Conservation (phyloP, 2,888 invertebrate species). For the Caenorhabditis plicata region DNA sequence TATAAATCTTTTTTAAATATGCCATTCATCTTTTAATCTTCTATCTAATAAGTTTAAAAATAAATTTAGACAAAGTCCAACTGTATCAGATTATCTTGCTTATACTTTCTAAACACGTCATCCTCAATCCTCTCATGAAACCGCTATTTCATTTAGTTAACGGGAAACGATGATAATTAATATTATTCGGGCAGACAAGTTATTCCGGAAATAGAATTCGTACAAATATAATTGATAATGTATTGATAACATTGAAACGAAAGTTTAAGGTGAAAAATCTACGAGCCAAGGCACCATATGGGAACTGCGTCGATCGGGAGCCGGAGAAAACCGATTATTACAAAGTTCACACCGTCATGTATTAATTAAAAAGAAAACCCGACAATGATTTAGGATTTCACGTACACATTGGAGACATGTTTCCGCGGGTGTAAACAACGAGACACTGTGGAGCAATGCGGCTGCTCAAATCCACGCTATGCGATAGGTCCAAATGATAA, state of each 20-base stretch:
- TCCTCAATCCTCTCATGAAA: too few species aligned
- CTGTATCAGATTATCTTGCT: too few species aligned
- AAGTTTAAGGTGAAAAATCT: constrained; percentile 30
- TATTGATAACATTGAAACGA: neutral
- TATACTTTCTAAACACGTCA: too few species aligned
- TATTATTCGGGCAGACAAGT: too few species aligned
- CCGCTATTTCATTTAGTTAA: too few species aligned
- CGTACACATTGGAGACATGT: constrained; percentile 46
- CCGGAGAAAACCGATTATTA: constrained; percentile 24
- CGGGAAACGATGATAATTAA: too few species aligned
- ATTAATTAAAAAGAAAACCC: neutral
- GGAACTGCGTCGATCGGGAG: constrained; percentile 32
- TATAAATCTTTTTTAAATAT: too few species aligned
- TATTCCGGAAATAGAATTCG: neutral
- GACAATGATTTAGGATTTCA: constrained; percentile 17
- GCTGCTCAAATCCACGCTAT: constrained; percentile 31
- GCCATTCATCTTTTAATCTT: too few species aligned
- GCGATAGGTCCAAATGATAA: constrained; percentile 8
- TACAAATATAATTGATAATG: neutral
- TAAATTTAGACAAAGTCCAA: too few species aligned
- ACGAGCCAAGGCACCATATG: constrained; percentile 35
- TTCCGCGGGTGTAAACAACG: constrained; percentile 46
- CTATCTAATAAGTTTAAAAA: too few species aligned
- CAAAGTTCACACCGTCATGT: too few species aligned
- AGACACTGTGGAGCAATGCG: constrained; percentile 29